Percentiles rank a stretch among this genome's conserved stretches.
Evolutionary conservation across 2,888 invertebrate species (phyloP).

Genomic region (Resseliella maxima): DNA sequence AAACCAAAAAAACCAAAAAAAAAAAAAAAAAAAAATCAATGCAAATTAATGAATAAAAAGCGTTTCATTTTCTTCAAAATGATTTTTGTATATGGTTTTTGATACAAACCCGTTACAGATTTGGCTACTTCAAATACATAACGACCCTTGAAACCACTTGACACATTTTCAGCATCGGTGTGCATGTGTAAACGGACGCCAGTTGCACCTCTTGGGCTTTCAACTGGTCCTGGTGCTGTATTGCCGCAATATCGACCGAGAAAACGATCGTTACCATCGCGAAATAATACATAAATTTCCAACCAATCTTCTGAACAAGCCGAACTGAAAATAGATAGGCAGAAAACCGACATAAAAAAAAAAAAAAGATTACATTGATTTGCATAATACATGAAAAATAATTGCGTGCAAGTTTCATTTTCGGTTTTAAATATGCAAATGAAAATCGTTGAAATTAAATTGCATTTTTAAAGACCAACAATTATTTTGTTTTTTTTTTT

Average conservation of each 20-base stretch:
- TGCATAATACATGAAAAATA: too few relatives aligned
- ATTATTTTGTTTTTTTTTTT: too few relatives aligned
- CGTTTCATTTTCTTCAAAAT: background rate
- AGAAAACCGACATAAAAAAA: background rate
- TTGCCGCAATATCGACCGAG: slow-evolving; percentile 92
- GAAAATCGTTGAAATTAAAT: background rate
- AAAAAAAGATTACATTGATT: background rate
- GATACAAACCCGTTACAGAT: slow-evolving; percentile 78
- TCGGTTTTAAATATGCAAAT: background rate
- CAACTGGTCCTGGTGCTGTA: slow-evolving; percentile 93
- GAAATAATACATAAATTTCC: slow-evolving; percentile 90
- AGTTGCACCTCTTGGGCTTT: slow-evolving; percentile 88
- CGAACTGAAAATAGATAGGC: slow-evolving; percentile 63
- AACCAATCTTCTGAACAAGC: slow-evolving; percentile 93
- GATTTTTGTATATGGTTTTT: background rate
- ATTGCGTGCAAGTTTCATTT: too few relatives aligned
- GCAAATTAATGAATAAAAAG: background rate
- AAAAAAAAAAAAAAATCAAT: background rate
- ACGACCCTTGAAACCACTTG: slow-evolving; percentile 95
- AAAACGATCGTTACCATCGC: slow-evolving; percentile 83
- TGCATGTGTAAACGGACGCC: slow-evolving; percentile 90
- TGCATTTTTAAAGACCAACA: background rate
- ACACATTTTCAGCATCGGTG: slow-evolving; percentile 87
- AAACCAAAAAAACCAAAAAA: background rate
- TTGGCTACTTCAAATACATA: slow-evolving; percentile 93